phyloP scores from a whole-genome alignment of 2,797 vertebrate genomes.

The Pangasius larnaudii region DNA sequence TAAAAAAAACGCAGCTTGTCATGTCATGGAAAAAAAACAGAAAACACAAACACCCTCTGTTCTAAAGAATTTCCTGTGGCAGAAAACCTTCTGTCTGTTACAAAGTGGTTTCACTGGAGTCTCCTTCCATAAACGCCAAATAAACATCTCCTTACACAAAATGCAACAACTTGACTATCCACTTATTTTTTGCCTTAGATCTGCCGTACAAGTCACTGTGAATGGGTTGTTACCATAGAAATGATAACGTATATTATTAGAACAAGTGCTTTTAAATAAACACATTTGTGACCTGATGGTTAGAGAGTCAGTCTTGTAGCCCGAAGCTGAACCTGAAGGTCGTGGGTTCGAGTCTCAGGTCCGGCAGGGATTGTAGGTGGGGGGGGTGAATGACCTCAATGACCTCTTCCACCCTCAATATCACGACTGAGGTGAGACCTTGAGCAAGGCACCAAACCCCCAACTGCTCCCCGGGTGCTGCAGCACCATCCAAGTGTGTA shows the following conservation, averaged over 20 bases:
- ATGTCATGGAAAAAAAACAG: background rate
- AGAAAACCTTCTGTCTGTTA: background rate
- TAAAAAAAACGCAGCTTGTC: background rate
- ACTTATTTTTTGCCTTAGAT: background rate
- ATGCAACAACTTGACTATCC: background rate
- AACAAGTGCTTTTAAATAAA: background rate
- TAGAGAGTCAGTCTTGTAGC: no score
- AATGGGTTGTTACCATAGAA: background rate
- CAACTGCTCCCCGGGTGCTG: no score
- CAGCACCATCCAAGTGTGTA: no score
- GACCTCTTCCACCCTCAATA: no score
- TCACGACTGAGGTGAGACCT: no score
- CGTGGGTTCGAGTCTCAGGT: no score
- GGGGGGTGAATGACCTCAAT: no score
- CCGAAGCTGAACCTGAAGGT: no score
- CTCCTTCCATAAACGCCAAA: background rate
- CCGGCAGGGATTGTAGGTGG: no score
- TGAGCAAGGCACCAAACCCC: no score
- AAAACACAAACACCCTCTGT: background rate
- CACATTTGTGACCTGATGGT: no score
- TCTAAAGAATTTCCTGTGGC: background rate
- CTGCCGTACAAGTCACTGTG: background rate
- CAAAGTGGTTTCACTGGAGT: background rate
- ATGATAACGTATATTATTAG: background rate
- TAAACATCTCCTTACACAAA: background rate